A percentile compares a stretch with the other conserved stretches of the same genome.
Conservation (phyloP, 2,888 invertebrate genomes). For the Nymphalis urticae region DNA sequence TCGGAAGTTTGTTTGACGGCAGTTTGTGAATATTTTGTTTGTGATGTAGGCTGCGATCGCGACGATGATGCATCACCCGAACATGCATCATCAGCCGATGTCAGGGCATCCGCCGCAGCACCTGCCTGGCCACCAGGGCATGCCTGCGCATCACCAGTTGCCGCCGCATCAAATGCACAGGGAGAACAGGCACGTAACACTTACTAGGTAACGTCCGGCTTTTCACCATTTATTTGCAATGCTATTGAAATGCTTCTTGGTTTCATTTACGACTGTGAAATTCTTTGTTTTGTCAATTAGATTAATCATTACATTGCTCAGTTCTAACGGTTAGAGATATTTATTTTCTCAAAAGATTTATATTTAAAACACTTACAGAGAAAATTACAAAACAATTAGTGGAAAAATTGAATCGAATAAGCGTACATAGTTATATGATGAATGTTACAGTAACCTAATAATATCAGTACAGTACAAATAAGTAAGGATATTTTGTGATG, state of each 20-base stretch:
- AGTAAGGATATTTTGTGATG: too few species aligned
- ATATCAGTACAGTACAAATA: too few species aligned
- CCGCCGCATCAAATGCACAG: slow-evolving; percentile 85
- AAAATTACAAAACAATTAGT: too few species aligned
- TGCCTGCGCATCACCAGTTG: slow-evolving; percentile 81
- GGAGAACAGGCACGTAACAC: slow-evolving; percentile 82
- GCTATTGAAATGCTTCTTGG: slow-evolving; percentile 5
- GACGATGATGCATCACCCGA: slow-evolving; percentile 82
- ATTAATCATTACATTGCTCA: background rate
- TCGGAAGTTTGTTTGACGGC: slow-evolving; percentile 66
- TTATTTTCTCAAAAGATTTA: too few species aligned
- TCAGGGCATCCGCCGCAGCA: slow-evolving; percentile 78
- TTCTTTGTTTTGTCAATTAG: background rate
- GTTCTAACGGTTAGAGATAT: background rate
- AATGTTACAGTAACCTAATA: too few species aligned
- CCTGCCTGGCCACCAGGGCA: slow-evolving; percentile 70
- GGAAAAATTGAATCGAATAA: too few species aligned
- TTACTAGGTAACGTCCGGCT: slow-evolving; percentile 76
- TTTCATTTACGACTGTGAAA: background rate
- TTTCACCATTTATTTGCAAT: slow-evolving; percentile 58
- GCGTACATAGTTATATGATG: too few species aligned
- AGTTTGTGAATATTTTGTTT: slow-evolving; percentile 62
- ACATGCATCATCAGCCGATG: slow-evolving; percentile 81
- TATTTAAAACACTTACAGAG: too few species aligned
- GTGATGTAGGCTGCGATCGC: slow-evolving; percentile 60